Percentiles rank a stretch among this genome's conserved stretches.
phyloP scores from a whole-genome alignment of 2,888 invertebrate species.

The Cistogaster globosa region DNA sequence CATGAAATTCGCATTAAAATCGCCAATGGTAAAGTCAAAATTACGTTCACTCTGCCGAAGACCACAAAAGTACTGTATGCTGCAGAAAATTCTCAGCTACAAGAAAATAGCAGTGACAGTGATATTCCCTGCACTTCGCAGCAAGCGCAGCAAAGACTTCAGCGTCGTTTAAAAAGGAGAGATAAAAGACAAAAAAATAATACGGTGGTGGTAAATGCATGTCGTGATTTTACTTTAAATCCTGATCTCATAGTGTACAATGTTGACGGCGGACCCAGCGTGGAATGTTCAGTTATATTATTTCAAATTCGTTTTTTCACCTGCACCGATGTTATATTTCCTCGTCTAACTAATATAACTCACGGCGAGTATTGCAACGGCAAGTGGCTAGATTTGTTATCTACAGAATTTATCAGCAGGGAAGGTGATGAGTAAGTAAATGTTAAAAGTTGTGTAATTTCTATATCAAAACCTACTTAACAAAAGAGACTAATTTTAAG shows the following conservation, averaged over 20 bases:
- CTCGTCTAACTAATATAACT: constrained; percentile 39
- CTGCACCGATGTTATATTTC: constrained; percentile 64
- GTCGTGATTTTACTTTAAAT: constrained; percentile 50
- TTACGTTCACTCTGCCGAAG: constrained; percentile 36
- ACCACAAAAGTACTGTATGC: neutral
- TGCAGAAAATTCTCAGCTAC: neutral
- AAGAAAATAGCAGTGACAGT: constrained; percentile 57
- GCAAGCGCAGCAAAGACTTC: constrained; percentile 9
- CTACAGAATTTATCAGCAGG: constrained; percentile 28
- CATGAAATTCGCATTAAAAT: constrained; percentile 40
- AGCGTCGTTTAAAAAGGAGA: constrained; percentile 22
- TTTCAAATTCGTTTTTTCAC: constrained; percentile 59
- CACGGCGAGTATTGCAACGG: constrained; percentile 56
- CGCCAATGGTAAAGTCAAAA: constrained; percentile 20
- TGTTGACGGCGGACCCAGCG: neutral
- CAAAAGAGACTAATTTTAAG: no score
- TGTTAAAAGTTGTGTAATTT: neutral
- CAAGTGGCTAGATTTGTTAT: constrained; percentile 55
- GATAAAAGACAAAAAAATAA: neutral
- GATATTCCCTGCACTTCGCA: constrained; percentile 59
- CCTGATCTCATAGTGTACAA: constrained; percentile 52
- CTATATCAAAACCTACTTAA: neutral
- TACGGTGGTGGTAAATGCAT: constrained; percentile 31
- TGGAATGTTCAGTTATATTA: constrained; percentile 20
- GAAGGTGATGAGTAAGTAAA: constrained; percentile 36